Conservation (phyloP, 1,140 invertebrate species). For the Trichonephila clavata region DNA sequence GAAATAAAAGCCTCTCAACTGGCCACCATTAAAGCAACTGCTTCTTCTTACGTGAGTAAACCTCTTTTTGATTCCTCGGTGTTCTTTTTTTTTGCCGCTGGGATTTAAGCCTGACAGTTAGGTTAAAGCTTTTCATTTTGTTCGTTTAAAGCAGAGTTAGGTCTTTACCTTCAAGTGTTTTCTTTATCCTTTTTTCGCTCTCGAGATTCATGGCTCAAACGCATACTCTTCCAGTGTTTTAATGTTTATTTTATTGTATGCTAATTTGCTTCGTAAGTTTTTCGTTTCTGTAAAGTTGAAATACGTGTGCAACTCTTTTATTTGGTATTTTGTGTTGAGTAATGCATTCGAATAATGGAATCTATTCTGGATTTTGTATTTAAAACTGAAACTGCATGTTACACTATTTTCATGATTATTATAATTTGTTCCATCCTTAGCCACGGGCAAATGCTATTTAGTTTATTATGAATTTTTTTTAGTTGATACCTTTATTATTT, state of each 20-base stretch:
- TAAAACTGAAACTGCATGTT: no score
- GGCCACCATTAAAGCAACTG: constrained; percentile 2
- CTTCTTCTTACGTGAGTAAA: not conserved
- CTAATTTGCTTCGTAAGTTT: not conserved
- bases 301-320: not conserved
- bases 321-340: no score
- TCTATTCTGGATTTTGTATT: no score
- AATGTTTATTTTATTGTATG: no score
- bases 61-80: not conserved
- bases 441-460: no score
- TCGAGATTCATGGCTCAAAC: not conserved
- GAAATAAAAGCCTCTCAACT: not conserved
- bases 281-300: not conserved
- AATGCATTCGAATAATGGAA: no score
- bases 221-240: no score
- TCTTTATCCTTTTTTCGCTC: not conserved
- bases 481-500: no score
- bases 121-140: constrained; percentile 5
- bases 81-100: not conserved
- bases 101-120: constrained; percentile 23
- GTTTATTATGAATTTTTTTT: no score
- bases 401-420: no score
- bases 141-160: not conserved
- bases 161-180: not conserved
- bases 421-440: no score